These are phyloP conservation scores for Amblyopsis hoosieri DNA, from an alignment of 2,797 vertebrate genomes.

Conservation along the genomic window DNA sequence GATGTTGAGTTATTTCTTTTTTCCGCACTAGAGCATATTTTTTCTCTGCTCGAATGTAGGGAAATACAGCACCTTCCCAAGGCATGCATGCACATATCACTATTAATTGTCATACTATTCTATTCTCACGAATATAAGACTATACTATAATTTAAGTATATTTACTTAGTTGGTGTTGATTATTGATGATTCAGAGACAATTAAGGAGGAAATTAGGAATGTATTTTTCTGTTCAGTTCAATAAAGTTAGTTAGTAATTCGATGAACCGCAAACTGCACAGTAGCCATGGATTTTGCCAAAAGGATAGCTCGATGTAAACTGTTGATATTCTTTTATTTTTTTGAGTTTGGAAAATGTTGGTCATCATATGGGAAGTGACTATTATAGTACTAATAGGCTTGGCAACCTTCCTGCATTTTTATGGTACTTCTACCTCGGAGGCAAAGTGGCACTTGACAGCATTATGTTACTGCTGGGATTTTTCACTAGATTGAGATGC, in stretches of 20 bases:
- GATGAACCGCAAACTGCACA: too few species aligned
- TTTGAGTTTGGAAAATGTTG: slow-evolving; percentile 2
- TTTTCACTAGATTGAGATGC: neutral
- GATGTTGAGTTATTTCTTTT: slow-evolving; percentile 4
- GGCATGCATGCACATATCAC: neutral
- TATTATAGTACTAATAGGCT: neutral
- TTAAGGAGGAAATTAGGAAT: too few species aligned
- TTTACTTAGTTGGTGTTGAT: too few species aligned
- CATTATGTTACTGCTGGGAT: neutral
- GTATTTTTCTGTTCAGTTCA: too few species aligned
- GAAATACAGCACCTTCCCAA: slow-evolving; percentile 6
- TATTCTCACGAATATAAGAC: neutral
- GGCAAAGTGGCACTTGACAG: neutral
- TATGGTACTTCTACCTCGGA: neutral
- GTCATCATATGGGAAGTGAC: neutral
- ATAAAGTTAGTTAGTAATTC: too few species aligned
- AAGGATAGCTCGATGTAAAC: neutral
- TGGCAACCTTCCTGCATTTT: neutral
- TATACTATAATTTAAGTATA: too few species aligned
- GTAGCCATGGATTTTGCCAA: neutral
- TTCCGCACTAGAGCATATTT: too few species aligned
- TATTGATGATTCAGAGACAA: too few species aligned
- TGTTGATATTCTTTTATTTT: neutral
- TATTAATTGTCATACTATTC: neutral
- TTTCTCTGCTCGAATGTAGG: neutral